Base-by-base conservation (phyloP, 2,888 invertebrate species). In the Noctua comes region DNA sequence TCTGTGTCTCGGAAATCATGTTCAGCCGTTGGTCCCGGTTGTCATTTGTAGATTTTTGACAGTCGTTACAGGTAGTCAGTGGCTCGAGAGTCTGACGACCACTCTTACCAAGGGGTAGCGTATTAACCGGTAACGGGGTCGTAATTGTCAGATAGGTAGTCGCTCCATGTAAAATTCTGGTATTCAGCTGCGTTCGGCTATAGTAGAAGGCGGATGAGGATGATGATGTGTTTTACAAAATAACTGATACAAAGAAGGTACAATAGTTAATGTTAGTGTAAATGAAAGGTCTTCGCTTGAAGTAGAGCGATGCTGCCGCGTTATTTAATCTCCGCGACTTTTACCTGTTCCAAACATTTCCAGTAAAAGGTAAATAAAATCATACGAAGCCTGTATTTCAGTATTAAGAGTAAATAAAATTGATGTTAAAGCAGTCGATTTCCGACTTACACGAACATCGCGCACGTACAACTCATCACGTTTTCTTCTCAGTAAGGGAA, bases 381-480 rank as follows among this genome's bases (percentile, higher is more conserved):
- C 21, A 69, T 68, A 72, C n/a, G 24, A n/a, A 43, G 24, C 16
- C 40, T 43, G n/a, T 69, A 51, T 57, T 82, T 64, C n/a, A 68
- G 66, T 43, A 68, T 54, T 43, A 73, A 76, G 48, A 73, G 73
- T 46, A 68, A 80, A 68, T 79, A 75, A 84, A 74, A 70, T 77
- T 40, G 64, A 76, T 73, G 77, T 80, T 46, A 75, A 76, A 68
- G 31, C 68, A 46, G 68, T 80, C 40, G 68, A 78, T 66, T 75
- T 40, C 48, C 69, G 43, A 64, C 40, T 31, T 18, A 46, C 65
- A 54, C 31, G 59, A 48, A n/a, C 27, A 46, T 69, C 40, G 51
- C 62, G 40, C 87, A 77, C 86, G 81, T 86, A 77, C 79, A 7
- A 16, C 36, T 64, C 79, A 69, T 77, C 86, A 86, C 77, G 82